These are phyloP conservation scores for Tupaia tana DNA, from an alignment of 2,113 vertebrate genomes.

Conservation along the genomic window DNA sequence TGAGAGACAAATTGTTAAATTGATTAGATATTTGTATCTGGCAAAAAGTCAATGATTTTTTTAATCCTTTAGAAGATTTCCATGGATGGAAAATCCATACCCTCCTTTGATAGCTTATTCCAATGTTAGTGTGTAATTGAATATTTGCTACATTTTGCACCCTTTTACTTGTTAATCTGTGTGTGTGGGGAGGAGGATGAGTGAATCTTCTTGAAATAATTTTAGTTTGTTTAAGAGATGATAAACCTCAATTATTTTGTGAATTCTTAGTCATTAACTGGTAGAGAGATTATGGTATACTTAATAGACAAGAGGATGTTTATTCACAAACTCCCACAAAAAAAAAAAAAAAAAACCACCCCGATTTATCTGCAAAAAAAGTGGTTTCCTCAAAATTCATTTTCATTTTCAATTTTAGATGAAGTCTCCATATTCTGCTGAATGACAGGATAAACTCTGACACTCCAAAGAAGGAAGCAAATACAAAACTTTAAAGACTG, in stretches of 20 bases:
- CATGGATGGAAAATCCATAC: background rate
- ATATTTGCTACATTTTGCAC: background rate
- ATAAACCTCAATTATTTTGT: background rate
- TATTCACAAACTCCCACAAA: background rate
- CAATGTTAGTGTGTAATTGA: background rate
- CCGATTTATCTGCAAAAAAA: constrained; percentile 30
- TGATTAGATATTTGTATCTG: background rate
- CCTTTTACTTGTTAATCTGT: background rate
- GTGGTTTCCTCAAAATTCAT: constrained; percentile 57
- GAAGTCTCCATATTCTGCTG: constrained; percentile 89
- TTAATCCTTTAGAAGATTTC: constrained; percentile 27
- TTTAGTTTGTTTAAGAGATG: constrained; percentile 8
- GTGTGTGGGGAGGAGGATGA: background rate
- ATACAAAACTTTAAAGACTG: constrained; percentile 57
- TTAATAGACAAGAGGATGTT: constrained; percentile 3
- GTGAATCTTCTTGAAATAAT: background rate
- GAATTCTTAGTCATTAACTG: background rate
- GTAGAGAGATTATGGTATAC: constrained; percentile 3
- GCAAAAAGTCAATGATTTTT: background rate
- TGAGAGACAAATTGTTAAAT: no score
- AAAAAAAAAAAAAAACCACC: constrained; percentile 9
- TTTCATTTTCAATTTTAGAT: constrained; percentile 85
- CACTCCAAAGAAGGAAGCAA: constrained; percentile 30
- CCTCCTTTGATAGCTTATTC: background rate
- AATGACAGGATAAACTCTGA: constrained; percentile 78